Evolutionary conservation across 30 jellyfish, hydroid and myxozoan genomes (phyloP).

Genomic region (Aurelia aurita complex sp. Pacific): DNA sequence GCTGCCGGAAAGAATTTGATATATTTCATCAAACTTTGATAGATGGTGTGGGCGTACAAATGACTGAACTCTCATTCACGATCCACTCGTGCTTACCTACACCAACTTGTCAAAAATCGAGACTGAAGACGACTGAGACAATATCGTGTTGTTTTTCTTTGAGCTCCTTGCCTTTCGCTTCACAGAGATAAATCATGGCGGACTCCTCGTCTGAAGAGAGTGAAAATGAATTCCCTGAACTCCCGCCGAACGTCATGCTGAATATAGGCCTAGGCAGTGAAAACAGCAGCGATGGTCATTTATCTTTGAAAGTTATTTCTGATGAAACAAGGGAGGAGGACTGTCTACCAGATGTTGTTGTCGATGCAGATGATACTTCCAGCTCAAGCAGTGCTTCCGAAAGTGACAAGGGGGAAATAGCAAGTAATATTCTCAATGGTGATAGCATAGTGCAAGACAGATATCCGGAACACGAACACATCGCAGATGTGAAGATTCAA

Average conservation of each 20-base stretch:
- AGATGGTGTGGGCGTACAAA: no score
- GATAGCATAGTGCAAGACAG: no score
- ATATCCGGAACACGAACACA: no score
- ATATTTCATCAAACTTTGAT: not conserved
- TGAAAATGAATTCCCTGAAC: conserved; percentile 51
- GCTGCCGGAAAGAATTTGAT: conserved; percentile 16
- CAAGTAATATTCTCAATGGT: not conserved
- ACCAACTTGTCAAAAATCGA: no score
- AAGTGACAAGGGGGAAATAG: conserved; percentile 10
- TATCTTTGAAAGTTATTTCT: conserved; percentile 6
- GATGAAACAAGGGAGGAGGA: conserved; percentile 26
- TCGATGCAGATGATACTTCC: not conserved
- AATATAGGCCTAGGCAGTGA: conserved; percentile 24
- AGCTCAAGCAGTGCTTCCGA: conserved; percentile 20
- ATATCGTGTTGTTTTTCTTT: no score
- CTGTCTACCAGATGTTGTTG: conserved; percentile 9
- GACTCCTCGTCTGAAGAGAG: conserved; percentile 17
- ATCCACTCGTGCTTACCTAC: no score
- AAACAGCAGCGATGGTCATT: not conserved
- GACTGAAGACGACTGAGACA: no score
- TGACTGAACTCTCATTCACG: no score
- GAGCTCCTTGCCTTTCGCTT: no score
- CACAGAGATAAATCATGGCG: conserved; percentile 9
- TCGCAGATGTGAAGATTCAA: no score
- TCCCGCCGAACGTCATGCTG: conserved; percentile 58